phyloP scores from a whole-genome alignment of 2,113 vertebrate species.

The Scortum barcoo region DNA sequence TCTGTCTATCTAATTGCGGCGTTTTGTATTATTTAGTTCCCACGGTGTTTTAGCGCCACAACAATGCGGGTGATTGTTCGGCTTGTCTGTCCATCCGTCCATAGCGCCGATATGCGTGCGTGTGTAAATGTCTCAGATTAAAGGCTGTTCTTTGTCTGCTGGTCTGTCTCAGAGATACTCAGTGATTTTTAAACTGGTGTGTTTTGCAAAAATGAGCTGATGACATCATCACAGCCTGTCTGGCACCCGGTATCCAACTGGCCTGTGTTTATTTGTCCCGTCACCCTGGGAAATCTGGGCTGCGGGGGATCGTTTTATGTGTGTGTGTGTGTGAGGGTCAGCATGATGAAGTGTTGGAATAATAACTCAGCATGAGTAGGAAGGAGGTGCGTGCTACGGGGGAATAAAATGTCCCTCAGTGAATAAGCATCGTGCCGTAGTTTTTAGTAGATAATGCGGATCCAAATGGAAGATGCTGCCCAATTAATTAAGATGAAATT shows the following conservation, averaged over 20 bases:
- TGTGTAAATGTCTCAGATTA: slow-evolving; percentile 25
- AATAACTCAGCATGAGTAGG: slow-evolving; percentile 65
- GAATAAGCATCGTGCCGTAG: slow-evolving; percentile 1
- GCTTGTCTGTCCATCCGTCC: slow-evolving; percentile 61
- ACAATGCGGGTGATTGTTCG: slow-evolving; percentile 76
- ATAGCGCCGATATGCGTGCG: background rate
- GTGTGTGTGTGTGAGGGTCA: slow-evolving; percentile 58
- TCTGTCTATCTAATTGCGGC: slow-evolving; percentile 22
- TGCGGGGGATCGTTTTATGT: slow-evolving; percentile 38
- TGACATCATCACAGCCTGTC: slow-evolving; percentile 73
- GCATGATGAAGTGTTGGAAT: slow-evolving; percentile 72
- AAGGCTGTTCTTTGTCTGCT: no score
- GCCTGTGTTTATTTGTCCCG: slow-evolving; percentile 77
- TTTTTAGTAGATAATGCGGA: slow-evolving; percentile 13
- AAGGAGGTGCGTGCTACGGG: slow-evolving; percentile 43
- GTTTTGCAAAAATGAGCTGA: slow-evolving; percentile 57
- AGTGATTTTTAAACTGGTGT: slow-evolving; percentile 54
- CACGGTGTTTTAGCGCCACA: slow-evolving; percentile 68
- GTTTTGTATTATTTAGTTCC: slow-evolving; percentile 64
- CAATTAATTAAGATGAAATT: slow-evolving; percentile 12
- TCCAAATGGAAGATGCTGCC: slow-evolving; percentile 25
- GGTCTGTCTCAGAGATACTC: slow-evolving; percentile 50
- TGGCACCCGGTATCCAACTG: slow-evolving; percentile 59
- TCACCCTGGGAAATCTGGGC: slow-evolving; percentile 74
- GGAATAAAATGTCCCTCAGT: slow-evolving; percentile 54